A percentile compares a stretch with the other conserved stretches of the same genome.
These are phyloP conservation scores for Pyrgus malvae DNA, from an alignment of 2,888 invertebrate species.

Conservation along the genomic window DNA sequence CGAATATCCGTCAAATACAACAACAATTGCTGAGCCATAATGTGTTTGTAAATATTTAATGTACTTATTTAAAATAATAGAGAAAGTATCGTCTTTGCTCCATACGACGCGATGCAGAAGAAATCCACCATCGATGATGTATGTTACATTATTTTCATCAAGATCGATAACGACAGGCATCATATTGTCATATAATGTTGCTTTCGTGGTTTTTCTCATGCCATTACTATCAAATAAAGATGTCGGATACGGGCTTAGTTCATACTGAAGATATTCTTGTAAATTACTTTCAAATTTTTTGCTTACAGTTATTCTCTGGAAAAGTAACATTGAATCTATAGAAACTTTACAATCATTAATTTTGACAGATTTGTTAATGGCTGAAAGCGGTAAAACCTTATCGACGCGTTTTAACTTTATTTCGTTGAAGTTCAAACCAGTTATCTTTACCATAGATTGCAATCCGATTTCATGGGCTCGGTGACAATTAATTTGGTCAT, in stretches of 20 bases:
- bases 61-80: no score
- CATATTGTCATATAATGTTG: conserved; percentile 39
- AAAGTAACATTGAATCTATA: conserved; percentile 36
- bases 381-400: conserved; percentile 38
- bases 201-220: conserved; percentile 40
- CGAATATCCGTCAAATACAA: no score
- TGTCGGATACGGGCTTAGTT: conserved; percentile 37
- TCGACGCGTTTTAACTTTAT: conserved; percentile 42
- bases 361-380: conserved; percentile 34
- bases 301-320: conserved; percentile 34
- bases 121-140: no score
- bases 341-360: conserved; percentile 35
- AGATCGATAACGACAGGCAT: conserved; percentile 30
- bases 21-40: no score
- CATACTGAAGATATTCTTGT: conserved; percentile 37
- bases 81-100: no score
- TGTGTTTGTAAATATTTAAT: no score
- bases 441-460: conserved; percentile 38
- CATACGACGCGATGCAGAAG: no score
- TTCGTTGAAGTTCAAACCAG: conserved; percentile 36
- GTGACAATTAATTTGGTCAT: conserved; percentile 40
- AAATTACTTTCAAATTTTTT: conserved; percentile 37
- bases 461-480: conserved; percentile 38
- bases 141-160: no score
- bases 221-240: conserved; percentile 37